These are phyloP conservation scores for Aurelia sp. DNA, from an alignment of 30 jellyfish, hydroid and myxozoan species.

Conservation along the genomic window DNA sequence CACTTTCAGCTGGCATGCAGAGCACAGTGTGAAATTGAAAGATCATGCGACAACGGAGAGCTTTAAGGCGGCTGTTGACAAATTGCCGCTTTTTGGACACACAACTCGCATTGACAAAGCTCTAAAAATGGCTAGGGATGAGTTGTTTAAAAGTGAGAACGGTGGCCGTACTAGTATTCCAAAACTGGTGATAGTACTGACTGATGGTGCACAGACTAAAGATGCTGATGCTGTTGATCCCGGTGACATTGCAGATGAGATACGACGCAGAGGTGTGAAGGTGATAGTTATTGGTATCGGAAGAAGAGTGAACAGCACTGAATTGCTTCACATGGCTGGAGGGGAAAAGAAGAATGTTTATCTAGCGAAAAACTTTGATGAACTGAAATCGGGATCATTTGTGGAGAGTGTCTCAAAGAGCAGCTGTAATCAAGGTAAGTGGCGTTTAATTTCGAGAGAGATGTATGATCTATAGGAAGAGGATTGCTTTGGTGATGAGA, in stretches of 20 bases:
- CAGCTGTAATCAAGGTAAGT: constrained; percentile 66
- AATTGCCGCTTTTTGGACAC: constrained; percentile 75
- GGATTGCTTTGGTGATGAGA: no score
- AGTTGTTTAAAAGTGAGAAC: constrained; percentile 47
- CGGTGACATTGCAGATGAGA: constrained; percentile 72
- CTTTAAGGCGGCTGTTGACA: constrained; percentile 82
- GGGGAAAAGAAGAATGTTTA: constrained; percentile 49
- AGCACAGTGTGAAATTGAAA: constrained; percentile 69
- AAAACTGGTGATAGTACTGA: constrained; percentile 70
- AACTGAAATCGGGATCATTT: constrained; percentile 44
- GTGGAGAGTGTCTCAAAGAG: constrained; percentile 52
- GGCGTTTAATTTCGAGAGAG: background rate
- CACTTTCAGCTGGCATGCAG: constrained; percentile 84
- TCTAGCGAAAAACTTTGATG: constrained; percentile 60
- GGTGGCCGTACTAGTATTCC: constrained; percentile 77
- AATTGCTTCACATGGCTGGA: constrained; percentile 78
- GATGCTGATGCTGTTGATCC: constrained; percentile 89
- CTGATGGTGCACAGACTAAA: constrained; percentile 91
- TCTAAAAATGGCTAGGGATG: constrained; percentile 64
- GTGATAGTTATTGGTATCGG: constrained; percentile 86
- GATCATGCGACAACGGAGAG: constrained; percentile 36
- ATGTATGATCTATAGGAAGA: no score
- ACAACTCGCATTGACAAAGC: constrained; percentile 94
- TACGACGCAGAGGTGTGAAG: constrained; percentile 65
- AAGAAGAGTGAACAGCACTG: constrained; percentile 65